Base-by-base conservation (phyloP, 2,888 invertebrate species). In the Masnerella sp. region DNA sequence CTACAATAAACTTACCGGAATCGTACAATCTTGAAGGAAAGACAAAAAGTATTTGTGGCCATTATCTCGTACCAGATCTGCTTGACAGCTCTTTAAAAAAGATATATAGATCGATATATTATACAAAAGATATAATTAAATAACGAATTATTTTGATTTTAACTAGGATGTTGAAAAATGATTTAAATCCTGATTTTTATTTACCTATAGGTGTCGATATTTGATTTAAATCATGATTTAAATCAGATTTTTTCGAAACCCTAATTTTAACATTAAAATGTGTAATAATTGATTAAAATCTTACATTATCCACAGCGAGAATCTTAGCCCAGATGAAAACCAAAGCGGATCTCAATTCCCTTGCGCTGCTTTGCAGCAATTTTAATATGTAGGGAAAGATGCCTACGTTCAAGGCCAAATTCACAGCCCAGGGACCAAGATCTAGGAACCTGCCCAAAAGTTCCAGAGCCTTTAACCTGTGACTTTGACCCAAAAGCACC, bases 281-380 rank as follows among this genome's bases (percentile, higher is more conserved):
- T n/a, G n/a, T n/a, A n/a, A n/a, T n/a, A n/a, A n/a, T n/a, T 2
- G 9, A 30, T 9, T 9, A 30, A 34, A 30, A 40, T 90, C 92
- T 91, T 83, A 96, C 96, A 86, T 93, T 94, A 87, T 99, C 99
- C 3, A 98, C 97, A 22, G 98, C 97, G 65, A 99, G 89, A 81
- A 99, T 98, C 89, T 98, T 98, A 12, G 99, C 98, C 99, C 99
- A 99, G 80, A 99, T 98, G 88, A 98, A 98, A 40, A 99, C 97
- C 80, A 99, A 91, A 70, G 97, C 91, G 5, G 97, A 95, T 65
- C 98, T 90, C 78, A 99, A 89, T 87, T 99, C 99, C 80, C 93
- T 91, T 2, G 97, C 97, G 75, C 95, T 95, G 80, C 97, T 97
- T 89, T 99, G 99, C 80, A 99, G 90, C 79, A 99, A 89, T 88